phyloP scores from a whole-genome alignment of 2,888 invertebrate genomes.

The Acronicta leporina region DNA sequence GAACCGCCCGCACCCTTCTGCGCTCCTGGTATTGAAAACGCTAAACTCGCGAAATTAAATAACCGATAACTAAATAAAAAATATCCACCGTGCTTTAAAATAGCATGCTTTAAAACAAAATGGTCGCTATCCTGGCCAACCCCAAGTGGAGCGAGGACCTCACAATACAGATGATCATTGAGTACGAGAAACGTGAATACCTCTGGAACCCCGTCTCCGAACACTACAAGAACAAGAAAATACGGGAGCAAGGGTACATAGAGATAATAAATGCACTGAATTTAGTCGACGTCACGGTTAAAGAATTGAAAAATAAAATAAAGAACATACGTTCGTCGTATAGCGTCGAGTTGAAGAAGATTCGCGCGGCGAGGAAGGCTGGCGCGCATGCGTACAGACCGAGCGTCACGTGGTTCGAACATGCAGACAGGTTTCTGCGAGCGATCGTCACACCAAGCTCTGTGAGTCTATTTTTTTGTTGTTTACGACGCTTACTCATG shows the following conservation, averaged over 20 bases:
- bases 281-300: constrained; percentile 84
- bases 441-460: constrained; percentile 88
- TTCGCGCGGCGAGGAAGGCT: constrained; percentile 87
- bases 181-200: constrained; percentile 86
- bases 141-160: constrained; percentile 88
- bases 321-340: constrained; percentile 88
- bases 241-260: constrained; percentile 85
- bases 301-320: constrained; percentile 88
- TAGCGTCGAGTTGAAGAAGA: constrained; percentile 88
- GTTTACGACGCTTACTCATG: constrained; percentile 63
- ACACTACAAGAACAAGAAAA: constrained; percentile 87
- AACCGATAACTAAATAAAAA: constrained; percentile 62
- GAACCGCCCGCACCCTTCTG: constrained; percentile 88
- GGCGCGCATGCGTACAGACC: constrained; percentile 88
- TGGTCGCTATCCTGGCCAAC: constrained; percentile 86
- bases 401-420: constrained; percentile 89
- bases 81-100: constrained; percentile 48
- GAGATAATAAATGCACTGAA: constrained; percentile 85
- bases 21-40: constrained; percentile 76
- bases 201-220: constrained; percentile 87
- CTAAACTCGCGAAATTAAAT: constrained; percentile 74
- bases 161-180: constrained; percentile 86
- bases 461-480: constrained; percentile 75
- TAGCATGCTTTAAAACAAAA: constrained; percentile 79
- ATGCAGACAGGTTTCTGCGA: constrained; percentile 88